These are phyloP conservation scores for Drosophila stalkeri DNA, from an alignment of 2,888 invertebrate genomes.

Conservation along the genomic window DNA sequence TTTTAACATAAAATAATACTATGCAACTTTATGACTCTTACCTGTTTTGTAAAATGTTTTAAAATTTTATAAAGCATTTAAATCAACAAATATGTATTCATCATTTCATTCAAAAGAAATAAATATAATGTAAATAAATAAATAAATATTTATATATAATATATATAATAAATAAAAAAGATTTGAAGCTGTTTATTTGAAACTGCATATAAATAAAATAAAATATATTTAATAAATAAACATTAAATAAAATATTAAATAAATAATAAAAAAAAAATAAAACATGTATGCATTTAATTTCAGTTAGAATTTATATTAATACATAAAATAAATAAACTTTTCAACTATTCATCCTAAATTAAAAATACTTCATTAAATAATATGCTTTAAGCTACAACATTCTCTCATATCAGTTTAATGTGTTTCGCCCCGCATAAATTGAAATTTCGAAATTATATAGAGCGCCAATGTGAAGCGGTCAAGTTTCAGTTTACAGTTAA, in stretches of 20 bases:
- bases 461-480: neutral
- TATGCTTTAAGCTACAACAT: neutral
- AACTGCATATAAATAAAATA: too few species aligned
- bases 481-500: conserved; percentile 14
- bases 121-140: too few species aligned
- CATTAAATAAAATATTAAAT: too few species aligned
- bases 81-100: too few species aligned
- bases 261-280: neutral
- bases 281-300: too few species aligned
- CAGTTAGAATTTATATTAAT: too few species aligned
- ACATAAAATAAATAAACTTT: neutral
- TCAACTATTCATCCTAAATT: neutral
- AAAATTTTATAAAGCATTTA: neutral
- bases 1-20: too few species aligned
- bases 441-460: neutral
- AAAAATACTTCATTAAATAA: neutral
- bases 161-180: neutral
- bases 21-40: too few species aligned
- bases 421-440: conserved; percentile 1
- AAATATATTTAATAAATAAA: too few species aligned
- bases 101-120: too few species aligned
- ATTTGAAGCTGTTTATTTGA: too few species aligned
- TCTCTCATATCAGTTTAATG: conserved; percentile 1
- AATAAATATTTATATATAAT: neutral
- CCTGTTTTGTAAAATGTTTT: too few species aligned